A percentile compares a stretch with the other conserved stretches of the same genome.
phyloP scores from a whole-genome alignment of 2,113 vertebrate species.

The Siniperca chuatsi region DNA sequence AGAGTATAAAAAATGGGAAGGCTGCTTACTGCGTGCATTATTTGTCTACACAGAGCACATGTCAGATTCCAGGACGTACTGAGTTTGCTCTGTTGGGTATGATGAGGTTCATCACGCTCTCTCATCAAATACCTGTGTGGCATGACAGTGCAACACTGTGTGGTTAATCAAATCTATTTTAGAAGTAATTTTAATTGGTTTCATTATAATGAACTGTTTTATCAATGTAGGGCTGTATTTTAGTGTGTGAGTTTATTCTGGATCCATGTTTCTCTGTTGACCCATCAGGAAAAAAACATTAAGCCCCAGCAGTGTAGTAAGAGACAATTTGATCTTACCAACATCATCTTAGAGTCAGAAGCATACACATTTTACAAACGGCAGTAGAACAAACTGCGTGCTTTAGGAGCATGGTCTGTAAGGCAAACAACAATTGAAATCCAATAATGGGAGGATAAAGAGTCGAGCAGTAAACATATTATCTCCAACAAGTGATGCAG shows the following conservation, averaged over 20 bases:
- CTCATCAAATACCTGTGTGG: conserved; percentile 37
- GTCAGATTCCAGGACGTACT: conserved; percentile 31
- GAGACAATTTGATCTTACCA: conserved; percentile 25
- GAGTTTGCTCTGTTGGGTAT: conserved; percentile 28
- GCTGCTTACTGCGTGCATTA: conserved; percentile 44
- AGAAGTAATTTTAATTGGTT: conserved; percentile 31
- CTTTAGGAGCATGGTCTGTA: conserved; percentile 20
- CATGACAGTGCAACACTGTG: conserved; percentile 13
- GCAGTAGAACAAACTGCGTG: conserved; percentile 41
- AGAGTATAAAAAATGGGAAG: conserved; percentile 12
- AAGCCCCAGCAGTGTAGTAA: background rate
- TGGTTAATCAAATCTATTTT: conserved; percentile 40
- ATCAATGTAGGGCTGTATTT: conserved; percentile 8
- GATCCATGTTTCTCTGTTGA: conserved; percentile 28
- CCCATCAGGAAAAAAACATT: conserved; percentile 7
- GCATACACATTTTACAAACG: conserved; percentile 15
- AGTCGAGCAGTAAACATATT: conserved; percentile 22
- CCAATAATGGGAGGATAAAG: conserved; percentile 48
- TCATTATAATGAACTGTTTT: conserved; percentile 37
- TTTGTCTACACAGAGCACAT: conserved; percentile 46
- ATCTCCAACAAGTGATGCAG: conserved; percentile 26
- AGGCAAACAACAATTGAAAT: conserved; percentile 45
- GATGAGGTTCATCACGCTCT: conserved; percentile 40
- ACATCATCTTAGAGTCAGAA: conserved; percentile 6
- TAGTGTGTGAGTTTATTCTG: background rate